These are phyloP conservation scores for Lepidurus couesii DNA, from an alignment of 1,140 invertebrate genomes.

Conservation along the genomic window DNA sequence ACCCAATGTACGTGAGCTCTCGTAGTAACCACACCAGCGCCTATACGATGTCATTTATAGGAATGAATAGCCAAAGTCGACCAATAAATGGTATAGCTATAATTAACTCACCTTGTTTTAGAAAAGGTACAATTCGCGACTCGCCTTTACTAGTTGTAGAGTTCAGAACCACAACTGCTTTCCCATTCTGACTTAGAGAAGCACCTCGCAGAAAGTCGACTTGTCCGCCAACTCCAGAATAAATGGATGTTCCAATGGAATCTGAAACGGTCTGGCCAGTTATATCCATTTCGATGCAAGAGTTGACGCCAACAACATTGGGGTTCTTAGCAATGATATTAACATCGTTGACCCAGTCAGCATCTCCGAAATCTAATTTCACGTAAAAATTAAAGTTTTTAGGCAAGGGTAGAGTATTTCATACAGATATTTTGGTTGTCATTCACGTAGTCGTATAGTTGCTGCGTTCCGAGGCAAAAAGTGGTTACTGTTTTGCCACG, in stretches of 20 bases:
- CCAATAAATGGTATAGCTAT: too few species aligned
- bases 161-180: conserved; percentile 87
- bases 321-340: conserved; percentile 74
- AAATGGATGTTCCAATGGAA: conserved; percentile 86
- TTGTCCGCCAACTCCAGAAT: conserved; percentile 79
- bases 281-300: conserved; percentile 88
- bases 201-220: conserved; percentile 90
- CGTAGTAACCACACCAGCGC: conserved; percentile 86
- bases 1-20: conserved; percentile 87
- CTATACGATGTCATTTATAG: conserved; percentile 48
- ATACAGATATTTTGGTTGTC: conserved; percentile 66
- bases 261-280: conserved; percentile 88
- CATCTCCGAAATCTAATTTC: conserved; percentile 70
- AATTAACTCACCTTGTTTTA: conserved; percentile 64
- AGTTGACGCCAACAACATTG: conserved; percentile 91
- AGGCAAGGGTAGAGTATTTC: conserved; percentile 25
- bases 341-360: conserved; percentile 78
- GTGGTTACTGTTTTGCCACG: conserved; percentile 76
- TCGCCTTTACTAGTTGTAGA: conserved; percentile 78
- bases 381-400: too few species aligned
- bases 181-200: conserved; percentile 75
- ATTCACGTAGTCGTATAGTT: conserved; percentile 84
- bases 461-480: conserved; percentile 76
- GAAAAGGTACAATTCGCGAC: conserved; percentile 76
- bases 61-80: background rate